Percentiles rank a stretch among this genome's conserved stretches.
Conservation (phyloP, 2,113 vertebrate genomes). For the Hypocryptadius cinnamomeus region DNA sequence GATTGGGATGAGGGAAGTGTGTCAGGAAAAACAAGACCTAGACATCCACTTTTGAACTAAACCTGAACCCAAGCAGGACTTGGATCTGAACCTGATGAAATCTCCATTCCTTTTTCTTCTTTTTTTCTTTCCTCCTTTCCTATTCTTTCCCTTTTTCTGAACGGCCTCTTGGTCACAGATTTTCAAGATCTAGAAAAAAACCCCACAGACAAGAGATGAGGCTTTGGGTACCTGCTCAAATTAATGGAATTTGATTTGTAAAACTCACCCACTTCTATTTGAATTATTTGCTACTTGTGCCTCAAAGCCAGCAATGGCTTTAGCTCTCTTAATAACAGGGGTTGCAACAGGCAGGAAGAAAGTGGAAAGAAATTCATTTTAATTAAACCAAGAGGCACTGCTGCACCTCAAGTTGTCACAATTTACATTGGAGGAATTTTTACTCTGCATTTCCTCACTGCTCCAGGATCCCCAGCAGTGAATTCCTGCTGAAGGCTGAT, state of each 20-base stretch:
- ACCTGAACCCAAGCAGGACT: constrained; percentile 20
- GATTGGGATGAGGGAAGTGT: not conserved
- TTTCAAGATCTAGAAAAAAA: not conserved
- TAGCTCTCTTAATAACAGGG: too few species aligned
- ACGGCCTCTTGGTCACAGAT: not conserved
- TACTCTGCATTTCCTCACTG: not conserved
- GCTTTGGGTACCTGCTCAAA: not conserved
- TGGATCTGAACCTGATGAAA: not conserved
- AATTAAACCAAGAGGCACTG: not conserved
- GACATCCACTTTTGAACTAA: constrained; percentile 35
- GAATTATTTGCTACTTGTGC: not conserved
- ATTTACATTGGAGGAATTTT: not conserved
- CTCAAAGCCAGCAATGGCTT: not conserved
- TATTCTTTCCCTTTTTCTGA: not conserved
- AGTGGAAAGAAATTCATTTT: not conserved
- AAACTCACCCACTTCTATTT: not conserved
- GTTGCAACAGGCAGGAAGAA: not conserved
- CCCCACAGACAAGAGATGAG: not conserved
- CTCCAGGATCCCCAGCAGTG: not conserved
- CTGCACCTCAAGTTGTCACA: not conserved
- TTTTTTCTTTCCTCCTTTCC: not conserved
- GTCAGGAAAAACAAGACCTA: constrained; percentile 43
- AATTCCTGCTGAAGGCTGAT: not conserved
- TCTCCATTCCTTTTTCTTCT: not conserved
- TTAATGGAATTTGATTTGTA: not conserved